Evolutionary conservation across 2,797 vertebrate species (phyloP).

Genomic region (Fringilla coelebs): DNA sequence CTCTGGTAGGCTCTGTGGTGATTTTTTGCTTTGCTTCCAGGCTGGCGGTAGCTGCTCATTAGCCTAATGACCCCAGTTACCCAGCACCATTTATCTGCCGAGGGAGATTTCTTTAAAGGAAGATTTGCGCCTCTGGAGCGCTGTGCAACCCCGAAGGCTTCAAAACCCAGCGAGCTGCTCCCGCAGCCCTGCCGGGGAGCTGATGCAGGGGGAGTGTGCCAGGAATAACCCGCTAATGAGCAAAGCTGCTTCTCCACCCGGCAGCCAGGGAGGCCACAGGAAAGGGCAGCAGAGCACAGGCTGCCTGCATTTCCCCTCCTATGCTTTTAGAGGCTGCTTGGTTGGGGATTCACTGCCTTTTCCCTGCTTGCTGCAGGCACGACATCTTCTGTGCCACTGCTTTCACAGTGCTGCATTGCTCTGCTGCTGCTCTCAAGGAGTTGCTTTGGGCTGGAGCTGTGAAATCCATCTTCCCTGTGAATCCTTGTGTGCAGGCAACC

Average conservation of each 20-base stretch:
- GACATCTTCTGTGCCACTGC: background rate
- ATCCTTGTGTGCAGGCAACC: background rate
- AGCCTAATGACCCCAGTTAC: slow-evolving; percentile 37
- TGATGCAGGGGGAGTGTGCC: slow-evolving; percentile 24
- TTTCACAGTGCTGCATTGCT: background rate
- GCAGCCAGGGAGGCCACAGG: background rate
- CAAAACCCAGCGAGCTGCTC: background rate
- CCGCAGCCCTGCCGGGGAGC: background rate
- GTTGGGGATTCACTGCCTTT: background rate
- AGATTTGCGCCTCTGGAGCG: background rate
- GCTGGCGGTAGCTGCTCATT: slow-evolving; percentile 28
- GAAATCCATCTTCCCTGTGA: background rate
- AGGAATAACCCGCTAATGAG: slow-evolving; percentile 41
- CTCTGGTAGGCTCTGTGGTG: background rate
- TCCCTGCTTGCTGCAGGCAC: background rate
- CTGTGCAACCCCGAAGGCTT: background rate
- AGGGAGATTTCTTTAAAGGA: slow-evolving; percentile 12
- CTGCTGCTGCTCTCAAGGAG: background rate
- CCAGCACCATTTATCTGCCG: slow-evolving; percentile 34
- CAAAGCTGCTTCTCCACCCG: slow-evolving; percentile 11
- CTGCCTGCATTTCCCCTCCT: background rate
- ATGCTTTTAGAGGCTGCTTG: background rate
- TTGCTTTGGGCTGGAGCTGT: background rate
- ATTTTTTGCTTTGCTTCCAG: slow-evolving; percentile 49
- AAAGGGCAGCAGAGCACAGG: background rate